Conservation (phyloP, 2,888 invertebrate genomes). For the Uropetala carovei region DNA sequence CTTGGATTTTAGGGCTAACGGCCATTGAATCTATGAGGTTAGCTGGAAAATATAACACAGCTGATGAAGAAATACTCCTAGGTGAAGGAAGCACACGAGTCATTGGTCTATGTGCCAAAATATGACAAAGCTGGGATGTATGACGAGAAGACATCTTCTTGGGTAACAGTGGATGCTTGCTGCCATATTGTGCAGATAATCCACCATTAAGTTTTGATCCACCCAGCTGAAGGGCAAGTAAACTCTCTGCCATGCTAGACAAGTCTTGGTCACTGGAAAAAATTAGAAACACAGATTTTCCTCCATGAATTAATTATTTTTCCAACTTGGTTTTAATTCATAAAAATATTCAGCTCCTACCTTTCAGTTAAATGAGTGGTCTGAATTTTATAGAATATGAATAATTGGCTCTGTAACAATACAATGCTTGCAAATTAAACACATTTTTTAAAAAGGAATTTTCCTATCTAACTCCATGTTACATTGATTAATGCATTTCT, state of each 20-base stretch:
- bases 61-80: conserved; percentile 18
- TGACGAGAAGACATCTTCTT: conserved; percentile 27
- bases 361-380: no score
- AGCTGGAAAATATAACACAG: not conserved
- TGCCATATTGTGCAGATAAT: not conserved
- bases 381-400: no score
- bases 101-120: conserved; percentile 47
- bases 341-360: no score
- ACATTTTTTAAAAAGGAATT: no score
- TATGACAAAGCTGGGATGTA: conserved; percentile 19
- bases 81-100: conserved; percentile 25
- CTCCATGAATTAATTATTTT: not conserved
- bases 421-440: no score
- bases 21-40: not conserved
- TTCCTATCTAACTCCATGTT: no score
- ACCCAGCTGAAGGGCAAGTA: conserved; percentile 20
- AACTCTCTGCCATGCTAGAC: conserved; percentile 47
- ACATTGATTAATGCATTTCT: no score
- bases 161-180: conserved; percentile 25
- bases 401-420: no score
- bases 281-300: not conserved
- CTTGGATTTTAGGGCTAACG: not conserved
- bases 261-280: conserved; percentile 41
- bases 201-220: not conserved
- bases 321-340: no score